Base-by-base conservation (phyloP, 1,140 invertebrate genomes). In the Drosophila chauvacae region DNA sequence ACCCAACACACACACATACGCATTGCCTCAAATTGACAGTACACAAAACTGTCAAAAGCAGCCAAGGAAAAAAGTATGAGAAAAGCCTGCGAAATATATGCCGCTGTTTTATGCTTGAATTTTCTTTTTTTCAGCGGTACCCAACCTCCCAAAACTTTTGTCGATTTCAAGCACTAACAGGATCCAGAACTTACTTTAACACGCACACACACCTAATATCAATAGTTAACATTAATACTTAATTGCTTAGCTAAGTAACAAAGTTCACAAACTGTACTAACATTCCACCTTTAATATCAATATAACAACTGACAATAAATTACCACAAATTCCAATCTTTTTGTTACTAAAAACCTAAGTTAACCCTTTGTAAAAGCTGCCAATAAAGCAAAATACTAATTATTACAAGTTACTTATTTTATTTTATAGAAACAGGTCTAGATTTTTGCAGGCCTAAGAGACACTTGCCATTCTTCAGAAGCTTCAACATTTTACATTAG, bases 41-140 rank as follows among this genome's bases (percentile, higher is more conserved):
- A 88, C 80, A 87, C 83, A 88, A 87, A 88, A 87, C 84, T 87
- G 84, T 87, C 83, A 87, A 80, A 83, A 83, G 72, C 83, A 87
- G 83, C 50, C 45, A 10, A 60, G 33, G 62, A 13, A 70, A 55
- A 68, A 45, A 13, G 47, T 56, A 50, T n/a, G 62, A n/a, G 26
- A 28, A 28, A 50, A 50, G 42, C 60, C 50, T 68, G 73, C 64
- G 10, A 18, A 59, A 77, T 50, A 68, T 59, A 77, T 58, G 35
- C 62, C 41, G 55, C 42, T 42, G 48, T 56, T 68, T 60, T 50
- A 57, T 44, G 42, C 50, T 50, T 60, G 16, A 56, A 48, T 30
- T 53, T 28, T 51, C 13, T 47, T 26, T 7, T 47, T 26, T 16
- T 9, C 26, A 48, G 44, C 13, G 3, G 14, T 3, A 0, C 20